phyloP scores from a whole-genome alignment of 1,140 invertebrate species.

The Lithobius niger region DNA sequence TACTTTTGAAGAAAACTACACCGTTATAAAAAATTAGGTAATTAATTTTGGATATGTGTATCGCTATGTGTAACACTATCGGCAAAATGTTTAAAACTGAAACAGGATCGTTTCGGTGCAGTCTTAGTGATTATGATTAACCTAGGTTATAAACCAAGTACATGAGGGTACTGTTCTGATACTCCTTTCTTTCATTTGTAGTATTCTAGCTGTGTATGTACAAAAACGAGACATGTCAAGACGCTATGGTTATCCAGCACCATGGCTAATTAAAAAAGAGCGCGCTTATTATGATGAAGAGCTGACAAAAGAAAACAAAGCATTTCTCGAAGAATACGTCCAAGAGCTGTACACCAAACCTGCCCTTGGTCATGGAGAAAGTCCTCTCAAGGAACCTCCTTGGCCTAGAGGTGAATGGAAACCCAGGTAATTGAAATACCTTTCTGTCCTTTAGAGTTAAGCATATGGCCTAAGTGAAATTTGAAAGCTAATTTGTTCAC shows the following conservation, averaged over 20 bases:
- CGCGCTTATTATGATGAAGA: slow-evolving; percentile 42
- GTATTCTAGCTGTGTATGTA: no score
- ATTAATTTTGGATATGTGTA: no score
- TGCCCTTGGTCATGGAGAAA: slow-evolving; percentile 30
- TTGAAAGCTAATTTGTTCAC: slow-evolving; percentile 9
- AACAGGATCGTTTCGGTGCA: no score
- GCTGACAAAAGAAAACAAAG: slow-evolving; percentile 61
- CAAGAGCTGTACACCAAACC: slow-evolving; percentile 43
- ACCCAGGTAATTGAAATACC: slow-evolving; percentile 23
- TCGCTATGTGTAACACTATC: no score
- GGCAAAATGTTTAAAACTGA: no score
- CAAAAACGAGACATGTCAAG: not conserved
- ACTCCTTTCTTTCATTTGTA: no score
- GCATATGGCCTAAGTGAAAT: not conserved
- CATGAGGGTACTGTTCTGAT: no score
- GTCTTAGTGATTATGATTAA: no score
- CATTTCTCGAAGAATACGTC: slow-evolving; percentile 65
- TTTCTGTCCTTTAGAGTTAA: not conserved
- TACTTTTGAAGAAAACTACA: no score
- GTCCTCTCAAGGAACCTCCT: slow-evolving; percentile 43
- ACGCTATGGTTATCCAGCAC: slow-evolving; percentile 21
- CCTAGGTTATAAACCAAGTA: no score
- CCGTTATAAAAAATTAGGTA: no score
- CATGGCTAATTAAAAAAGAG: slow-evolving; percentile 20
- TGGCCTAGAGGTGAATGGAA: slow-evolving; percentile 45